Evolutionary conservation across 2,113 vertebrate species (phyloP), one percentile per base, ranked within the genome.

Genomic region (Eulemur macaco): DNA sequence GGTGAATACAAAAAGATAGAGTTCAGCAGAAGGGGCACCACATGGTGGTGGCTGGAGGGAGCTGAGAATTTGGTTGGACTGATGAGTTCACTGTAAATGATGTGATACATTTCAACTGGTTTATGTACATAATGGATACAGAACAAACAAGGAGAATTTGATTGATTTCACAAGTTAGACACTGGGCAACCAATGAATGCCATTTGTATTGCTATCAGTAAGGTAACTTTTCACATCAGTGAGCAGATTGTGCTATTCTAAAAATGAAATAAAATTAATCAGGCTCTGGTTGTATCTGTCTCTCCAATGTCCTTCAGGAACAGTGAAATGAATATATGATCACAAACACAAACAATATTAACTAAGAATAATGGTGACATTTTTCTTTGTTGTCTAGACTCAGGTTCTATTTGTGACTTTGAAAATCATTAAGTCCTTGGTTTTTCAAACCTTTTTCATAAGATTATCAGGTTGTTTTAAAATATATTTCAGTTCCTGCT

Each of bases 381-480:
- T 73, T 73, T 31, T 7, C 42, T 71, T 90, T 84, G 27, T 76
- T 91, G 58, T 93, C 66, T 88, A 50, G 25, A 81, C 7, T 84
- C 39, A 74, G 39, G 10, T 76, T 80, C 10, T 54, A 17, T 78
- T 69, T 6, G 71, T 39, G 58, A 81, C 93, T 94, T 23, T 77
- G 73, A 54, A 71, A 96, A 86, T 45, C 31, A 50, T 56, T 64
- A 81, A 88, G 21, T 94, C 45, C 31, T 77, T 94, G 52, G 18
- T 89, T 94, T 90, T 86, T 69, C 76, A 74, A 69, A 39, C 56
- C 5, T 64, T 86, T 14, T 47, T 37, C 60, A 78, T 39, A 89
- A 42, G 17, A 45, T 58, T 93, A 93, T 77, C n/a, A 89, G 64
- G 45, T 23, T 56, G n/a, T 94, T 92, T 64, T 69, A 58, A 93